Conservation (phyloP, 30 jellyfish, hydroid and myxozoan species). For the Turritopsis dohrnii region DNA sequence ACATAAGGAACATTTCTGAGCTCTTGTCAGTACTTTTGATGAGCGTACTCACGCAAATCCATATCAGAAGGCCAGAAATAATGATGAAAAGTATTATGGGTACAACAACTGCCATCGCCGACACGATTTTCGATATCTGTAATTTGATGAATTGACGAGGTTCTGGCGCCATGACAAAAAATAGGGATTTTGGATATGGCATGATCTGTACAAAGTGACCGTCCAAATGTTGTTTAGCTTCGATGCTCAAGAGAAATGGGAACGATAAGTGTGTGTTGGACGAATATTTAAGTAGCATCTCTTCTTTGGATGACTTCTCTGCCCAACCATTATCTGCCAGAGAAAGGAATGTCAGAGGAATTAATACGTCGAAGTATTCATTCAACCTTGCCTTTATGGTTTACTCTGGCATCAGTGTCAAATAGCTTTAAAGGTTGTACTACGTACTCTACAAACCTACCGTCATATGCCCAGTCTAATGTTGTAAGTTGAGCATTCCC, state of each 20-base stretch:
- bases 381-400: no score
- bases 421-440: no score
- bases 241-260: neutral
- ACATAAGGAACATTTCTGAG: no score
- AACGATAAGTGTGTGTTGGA: neutral
- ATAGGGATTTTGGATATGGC: neutral
- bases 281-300: neutral
- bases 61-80: neutral
- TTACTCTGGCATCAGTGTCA: no score
- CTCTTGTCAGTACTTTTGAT: no score
- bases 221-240: neutral
- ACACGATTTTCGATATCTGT: neutral
- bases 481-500: constrained; percentile 18
- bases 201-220: neutral
- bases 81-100: neutral
- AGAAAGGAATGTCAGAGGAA: neutral
- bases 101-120: neutral
- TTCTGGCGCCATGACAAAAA: neutral
- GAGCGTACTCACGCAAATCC: constrained; percentile 3
- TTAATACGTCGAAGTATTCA: no score
- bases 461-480: constrained; percentile 13
- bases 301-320: neutral
- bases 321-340: neutral
- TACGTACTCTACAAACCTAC: neutral
- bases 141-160: neutral